A percentile compares a stretch with the other conserved stretches of the same genome.
phyloP scores from a whole-genome alignment of 2,888 invertebrate species.

The Nemurella pictetii region DNA sequence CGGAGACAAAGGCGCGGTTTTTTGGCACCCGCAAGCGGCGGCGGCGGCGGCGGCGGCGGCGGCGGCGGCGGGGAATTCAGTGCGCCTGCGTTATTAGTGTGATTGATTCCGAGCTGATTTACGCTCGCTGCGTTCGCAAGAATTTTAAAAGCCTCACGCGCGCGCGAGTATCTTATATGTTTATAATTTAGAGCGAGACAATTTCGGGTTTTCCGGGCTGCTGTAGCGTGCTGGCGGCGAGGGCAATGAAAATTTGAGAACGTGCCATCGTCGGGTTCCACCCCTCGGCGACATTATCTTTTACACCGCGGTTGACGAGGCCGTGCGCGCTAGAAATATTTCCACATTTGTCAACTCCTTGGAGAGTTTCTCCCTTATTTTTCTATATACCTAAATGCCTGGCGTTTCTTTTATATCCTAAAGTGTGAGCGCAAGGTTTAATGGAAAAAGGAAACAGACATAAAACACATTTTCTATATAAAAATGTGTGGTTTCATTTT shows the following conservation, averaged over 20 bases:
- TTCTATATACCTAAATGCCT: constrained; percentile 32
- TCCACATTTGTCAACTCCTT: constrained; percentile 28
- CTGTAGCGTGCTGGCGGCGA: no score
- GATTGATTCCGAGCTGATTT: constrained; percentile 11
- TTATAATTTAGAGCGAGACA: background rate
- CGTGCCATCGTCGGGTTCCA: constrained; percentile 16
- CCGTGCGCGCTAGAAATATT: constrained; percentile 26
- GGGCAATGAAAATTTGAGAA: constrained; percentile 17
- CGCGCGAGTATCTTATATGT: background rate
- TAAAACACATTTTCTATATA: background rate
- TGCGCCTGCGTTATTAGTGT: constrained; percentile 6
- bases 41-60: background rate
- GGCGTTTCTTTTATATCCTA: constrained; percentile 27
- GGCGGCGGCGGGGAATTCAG: background rate
- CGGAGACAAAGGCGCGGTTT: constrained; percentile 3
- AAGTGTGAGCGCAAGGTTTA: constrained; percentile 26
- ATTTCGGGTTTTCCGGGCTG: background rate
- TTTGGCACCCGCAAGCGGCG: background rate
- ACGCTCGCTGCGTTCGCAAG: background rate
- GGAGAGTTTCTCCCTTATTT: constrained; percentile 29
- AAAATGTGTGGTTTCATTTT: constrained; percentile 2
- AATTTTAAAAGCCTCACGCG: constrained; percentile 29
- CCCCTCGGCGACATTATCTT: background rate
- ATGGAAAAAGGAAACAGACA: constrained; percentile 27
- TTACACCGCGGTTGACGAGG: constrained; percentile 18